Evolutionary conservation across 2,888 invertebrate species (phyloP).

Genomic region (Nycteola revayana): DNA sequence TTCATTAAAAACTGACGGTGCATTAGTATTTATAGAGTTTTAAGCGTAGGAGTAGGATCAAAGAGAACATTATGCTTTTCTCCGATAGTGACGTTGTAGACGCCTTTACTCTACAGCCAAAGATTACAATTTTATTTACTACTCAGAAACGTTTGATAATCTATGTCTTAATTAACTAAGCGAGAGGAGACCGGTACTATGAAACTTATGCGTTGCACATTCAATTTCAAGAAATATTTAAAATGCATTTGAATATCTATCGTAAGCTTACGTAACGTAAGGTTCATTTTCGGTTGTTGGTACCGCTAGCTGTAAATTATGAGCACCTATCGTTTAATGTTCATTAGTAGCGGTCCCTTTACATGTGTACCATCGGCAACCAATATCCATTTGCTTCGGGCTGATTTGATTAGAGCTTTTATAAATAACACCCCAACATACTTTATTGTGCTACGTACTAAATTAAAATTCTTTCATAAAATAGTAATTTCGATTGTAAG

Average conservation of each 20-base stretch:
- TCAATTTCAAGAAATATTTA: constrained; percentile 18
- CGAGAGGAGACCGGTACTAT: constrained; percentile 58
- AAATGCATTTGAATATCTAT: constrained; percentile 16
- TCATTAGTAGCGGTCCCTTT: constrained; percentile 61
- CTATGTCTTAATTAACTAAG: constrained; percentile 81
- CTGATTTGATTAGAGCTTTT: constrained; percentile 64
- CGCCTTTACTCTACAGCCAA: constrained; percentile 68
- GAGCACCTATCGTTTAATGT: constrained; percentile 36
- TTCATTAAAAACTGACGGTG: constrained; percentile 78
- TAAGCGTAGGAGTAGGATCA: constrained; percentile 74
- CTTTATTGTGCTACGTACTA: constrained; percentile 28
- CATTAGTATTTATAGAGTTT: constrained; percentile 70
- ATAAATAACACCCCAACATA: constrained; percentile 41
- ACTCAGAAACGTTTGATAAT: constrained; percentile 79
- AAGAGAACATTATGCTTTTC: constrained; percentile 68
- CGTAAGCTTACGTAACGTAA: constrained; percentile 11
- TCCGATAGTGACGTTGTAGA: constrained; percentile 77
- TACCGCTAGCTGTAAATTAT: constrained; percentile 20
- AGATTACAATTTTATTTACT: constrained; percentile 81
- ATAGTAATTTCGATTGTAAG: constrained; percentile 24
- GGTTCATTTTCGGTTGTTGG: constrained; percentile 17
- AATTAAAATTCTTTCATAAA: constrained; percentile 29
- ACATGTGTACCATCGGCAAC: constrained; percentile 72
- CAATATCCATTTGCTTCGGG: constrained; percentile 70
- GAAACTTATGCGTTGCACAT: constrained; percentile 36